Evolutionary conservation across 2,113 vertebrate species (phyloP), one percentile per base, ranked within the genome.

Genomic region (Vulpes vulpes): DNA sequence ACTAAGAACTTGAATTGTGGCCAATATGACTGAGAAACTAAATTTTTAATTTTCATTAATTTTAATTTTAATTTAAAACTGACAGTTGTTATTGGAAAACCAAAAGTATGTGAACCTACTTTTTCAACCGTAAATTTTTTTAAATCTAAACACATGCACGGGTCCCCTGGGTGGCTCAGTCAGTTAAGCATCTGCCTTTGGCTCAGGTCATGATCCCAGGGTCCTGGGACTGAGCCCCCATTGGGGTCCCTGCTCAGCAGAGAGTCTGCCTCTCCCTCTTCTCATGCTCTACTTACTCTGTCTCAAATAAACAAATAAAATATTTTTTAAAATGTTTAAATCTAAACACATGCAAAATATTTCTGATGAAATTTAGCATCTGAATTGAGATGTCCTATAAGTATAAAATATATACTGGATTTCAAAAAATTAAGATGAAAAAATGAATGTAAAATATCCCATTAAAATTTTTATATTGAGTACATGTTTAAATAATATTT

Each of bases 31-130:
- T 35, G 35, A 94, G 53, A 60, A 27, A 25, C 53, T 80, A 53
- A 51, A 71, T 51, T 80, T 88, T 93, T 78, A 15, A 57, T 79
- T 86, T 73, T n/a, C 83, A 92, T 27, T 93, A 5, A 30, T 85
- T 93, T 94, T 62, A 60, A 94, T 87, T 86, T 94, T 65, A 65
- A 91, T 32, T 91, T 91, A 79, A 67, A 94, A 87, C 27, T 78
- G 17, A 55, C 35, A 87, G 19, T 67, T 79, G 19, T 79, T 79
- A 49, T 43, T 65, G 27, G 27, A 67, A 79, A 87, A 64, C 19
- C 83, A 38, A 59, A 73, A 60, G 19, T 43, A 57, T 78, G 25
- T 86, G 73, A 93, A 86, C 38, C 59, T 86, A 87, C 51, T 79
- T 94, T 87, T 94, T 67, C 60, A 87, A 87, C 15, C 8, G 14